These are phyloP conservation scores for Sarcophilus harrisii DNA, from an alignment of 2,797 vertebrate genomes.

Conservation along the genomic window DNA sequence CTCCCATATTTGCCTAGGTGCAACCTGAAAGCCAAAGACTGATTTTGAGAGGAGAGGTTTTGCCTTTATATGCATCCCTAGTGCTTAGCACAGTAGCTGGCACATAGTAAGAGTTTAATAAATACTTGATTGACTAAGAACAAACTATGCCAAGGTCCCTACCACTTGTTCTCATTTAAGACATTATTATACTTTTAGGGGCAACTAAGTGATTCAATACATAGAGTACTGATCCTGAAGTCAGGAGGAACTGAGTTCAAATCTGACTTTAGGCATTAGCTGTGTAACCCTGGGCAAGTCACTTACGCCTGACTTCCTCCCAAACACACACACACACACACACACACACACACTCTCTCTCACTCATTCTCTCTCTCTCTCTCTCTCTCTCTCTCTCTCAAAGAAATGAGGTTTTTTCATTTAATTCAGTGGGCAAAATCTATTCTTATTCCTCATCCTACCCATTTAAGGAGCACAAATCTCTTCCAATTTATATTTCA, in stretches of 20 bases:
- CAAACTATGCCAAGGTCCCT: background rate
- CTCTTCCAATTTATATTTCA: background rate
- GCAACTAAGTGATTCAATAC: background rate
- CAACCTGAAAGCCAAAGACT: too few relatives aligned
- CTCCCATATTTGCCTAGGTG: too few relatives aligned
- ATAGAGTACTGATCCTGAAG: background rate
- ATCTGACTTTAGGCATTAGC: background rate
- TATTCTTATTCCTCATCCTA: background rate
- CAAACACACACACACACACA: too few relatives aligned
- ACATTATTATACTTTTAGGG: background rate
- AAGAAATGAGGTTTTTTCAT: background rate
- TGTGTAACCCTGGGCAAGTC: background rate
- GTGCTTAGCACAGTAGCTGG: background rate
- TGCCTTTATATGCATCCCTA: too few relatives aligned
- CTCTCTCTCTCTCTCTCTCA: background rate
- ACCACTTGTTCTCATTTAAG: slow-evolving; percentile 2
- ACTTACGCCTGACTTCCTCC: background rate
- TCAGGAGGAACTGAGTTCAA: background rate
- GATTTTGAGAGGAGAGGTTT: too few relatives aligned
- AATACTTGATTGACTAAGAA: background rate
- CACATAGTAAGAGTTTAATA: background rate
- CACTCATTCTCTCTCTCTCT: too few relatives aligned
- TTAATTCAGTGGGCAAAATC: slow-evolving; percentile 54
- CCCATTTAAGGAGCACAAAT: background rate
- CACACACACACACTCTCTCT: too few relatives aligned